Conservation (phyloP, 2,113 vertebrate genomes). For the Cyprinus carpio region DNA sequence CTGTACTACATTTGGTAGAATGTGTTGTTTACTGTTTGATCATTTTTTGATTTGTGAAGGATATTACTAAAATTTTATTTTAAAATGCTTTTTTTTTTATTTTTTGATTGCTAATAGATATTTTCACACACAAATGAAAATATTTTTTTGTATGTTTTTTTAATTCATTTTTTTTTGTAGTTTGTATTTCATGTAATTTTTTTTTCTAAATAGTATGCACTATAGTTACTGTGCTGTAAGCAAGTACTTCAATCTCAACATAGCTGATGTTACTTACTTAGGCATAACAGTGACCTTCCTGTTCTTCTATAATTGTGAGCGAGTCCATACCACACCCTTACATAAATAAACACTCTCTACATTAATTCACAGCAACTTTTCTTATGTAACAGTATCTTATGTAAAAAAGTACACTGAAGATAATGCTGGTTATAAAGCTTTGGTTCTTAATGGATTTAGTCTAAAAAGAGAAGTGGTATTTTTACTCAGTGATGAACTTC, state of each 20-base stretch:
- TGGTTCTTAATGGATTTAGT: neutral
- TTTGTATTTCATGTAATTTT: neutral
- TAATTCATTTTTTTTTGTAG: neutral
- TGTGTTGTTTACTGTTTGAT: too few relatives aligned
- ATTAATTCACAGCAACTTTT: neutral
- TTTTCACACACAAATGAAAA: too few relatives aligned
- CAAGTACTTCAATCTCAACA: neutral
- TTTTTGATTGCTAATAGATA: neutral
- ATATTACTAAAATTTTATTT: too few relatives aligned
- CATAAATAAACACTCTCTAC: constrained; percentile 6
- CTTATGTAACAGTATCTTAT: neutral
- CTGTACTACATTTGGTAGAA: too few relatives aligned
- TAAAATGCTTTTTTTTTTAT: too few relatives aligned
- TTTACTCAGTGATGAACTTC: neutral
- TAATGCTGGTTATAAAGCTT: neutral
- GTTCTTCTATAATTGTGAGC: constrained; percentile 28
- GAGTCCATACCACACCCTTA: neutral
- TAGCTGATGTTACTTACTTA: neutral
- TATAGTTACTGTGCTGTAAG: neutral
- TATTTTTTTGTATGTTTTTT: too few relatives aligned
- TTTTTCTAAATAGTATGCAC: neutral
- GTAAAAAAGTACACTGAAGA: neutral
- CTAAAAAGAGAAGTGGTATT: neutral
- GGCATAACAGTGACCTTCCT: constrained; percentile 27
- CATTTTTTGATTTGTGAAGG: too few relatives aligned